Percentiles rank a stretch among this genome's conserved stretches.
Evolutionary conservation across 2,113 vertebrate species (phyloP).

Genomic region (Thalassoma bifasciatum): DNA sequence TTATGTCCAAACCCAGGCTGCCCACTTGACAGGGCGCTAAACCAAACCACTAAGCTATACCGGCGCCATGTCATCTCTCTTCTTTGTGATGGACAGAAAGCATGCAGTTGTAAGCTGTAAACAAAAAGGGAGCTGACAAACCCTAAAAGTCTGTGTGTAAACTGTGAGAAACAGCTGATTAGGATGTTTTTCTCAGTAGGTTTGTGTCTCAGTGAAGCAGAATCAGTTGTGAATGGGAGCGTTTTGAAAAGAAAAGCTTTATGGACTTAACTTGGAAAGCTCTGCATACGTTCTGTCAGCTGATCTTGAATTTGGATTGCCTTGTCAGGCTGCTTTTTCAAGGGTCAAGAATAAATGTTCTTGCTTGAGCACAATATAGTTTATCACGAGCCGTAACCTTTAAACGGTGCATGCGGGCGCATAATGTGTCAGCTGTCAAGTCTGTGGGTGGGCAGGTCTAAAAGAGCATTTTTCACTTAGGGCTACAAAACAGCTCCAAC

Average conservation of each 20-base stretch:
- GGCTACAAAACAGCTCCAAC: not conserved
- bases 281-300: not conserved
- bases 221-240: not conserved
- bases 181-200: not conserved
- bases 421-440: not conserved
- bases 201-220: not conserved
- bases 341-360: not conserved
- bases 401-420: not conserved
- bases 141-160: no score
- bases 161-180: no score
- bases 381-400: not conserved
- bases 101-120: no score
- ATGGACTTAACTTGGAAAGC: not conserved
- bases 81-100: no score
- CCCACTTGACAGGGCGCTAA: no score
- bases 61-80: no score
- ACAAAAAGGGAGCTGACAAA: no score
- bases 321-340: not conserved
- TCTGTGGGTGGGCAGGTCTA: not conserved
- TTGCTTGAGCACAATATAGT: not conserved
- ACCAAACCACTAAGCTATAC: no score
- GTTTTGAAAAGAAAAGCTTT: not conserved
- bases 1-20: no score
- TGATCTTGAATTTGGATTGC: not conserved
- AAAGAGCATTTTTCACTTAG: slow-evolving; percentile 4